Conservation (phyloP, 2,888 invertebrate genomes). For the Cynaeus angustus region DNA sequence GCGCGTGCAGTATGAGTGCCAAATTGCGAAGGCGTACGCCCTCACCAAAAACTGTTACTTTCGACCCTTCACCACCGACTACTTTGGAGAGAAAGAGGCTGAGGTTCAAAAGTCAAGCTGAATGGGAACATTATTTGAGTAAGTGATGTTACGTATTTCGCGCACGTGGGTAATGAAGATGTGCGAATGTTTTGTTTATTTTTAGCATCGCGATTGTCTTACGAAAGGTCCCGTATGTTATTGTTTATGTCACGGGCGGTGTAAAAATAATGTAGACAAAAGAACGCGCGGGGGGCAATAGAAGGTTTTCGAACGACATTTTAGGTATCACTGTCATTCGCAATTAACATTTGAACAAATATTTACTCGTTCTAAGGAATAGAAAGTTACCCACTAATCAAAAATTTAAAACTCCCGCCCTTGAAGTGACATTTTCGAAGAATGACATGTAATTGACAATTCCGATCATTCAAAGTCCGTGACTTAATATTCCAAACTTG, state of each 20-base stretch:
- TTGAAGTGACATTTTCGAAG: too few relatives aligned
- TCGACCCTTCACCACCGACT: constrained; percentile 77
- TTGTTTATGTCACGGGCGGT: constrained; percentile 4
- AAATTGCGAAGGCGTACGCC: constrained; percentile 79
- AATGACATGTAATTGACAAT: too few relatives aligned
- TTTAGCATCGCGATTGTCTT: constrained; percentile 3
- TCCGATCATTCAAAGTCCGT: too few relatives aligned
- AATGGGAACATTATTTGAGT: constrained; percentile 75
- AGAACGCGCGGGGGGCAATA: too few relatives aligned
- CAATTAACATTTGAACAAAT: too few relatives aligned
- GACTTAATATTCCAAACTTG: too few relatives aligned
- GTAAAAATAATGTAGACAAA: constrained; percentile 13
- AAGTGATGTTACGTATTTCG: constrained; percentile 65
- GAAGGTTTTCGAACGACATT: too few relatives aligned
- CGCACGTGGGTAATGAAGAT: constrained; percentile 3
- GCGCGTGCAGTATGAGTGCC: constrained; percentile 70
- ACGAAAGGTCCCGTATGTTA: constrained; percentile 5
- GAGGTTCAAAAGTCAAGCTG: constrained; percentile 65
- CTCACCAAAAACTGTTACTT: constrained; percentile 79
- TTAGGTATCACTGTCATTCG: too few relatives aligned
- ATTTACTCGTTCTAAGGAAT: too few relatives aligned
- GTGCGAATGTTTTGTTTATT: not conserved
- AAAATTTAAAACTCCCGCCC: too few relatives aligned
- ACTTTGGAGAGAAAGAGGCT: constrained; percentile 72
- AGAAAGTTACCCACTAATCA: too few relatives aligned